These are phyloP conservation scores for Perizoma affinitatum DNA, from an alignment of 2,888 invertebrate species.

Conservation along the genomic window DNA sequence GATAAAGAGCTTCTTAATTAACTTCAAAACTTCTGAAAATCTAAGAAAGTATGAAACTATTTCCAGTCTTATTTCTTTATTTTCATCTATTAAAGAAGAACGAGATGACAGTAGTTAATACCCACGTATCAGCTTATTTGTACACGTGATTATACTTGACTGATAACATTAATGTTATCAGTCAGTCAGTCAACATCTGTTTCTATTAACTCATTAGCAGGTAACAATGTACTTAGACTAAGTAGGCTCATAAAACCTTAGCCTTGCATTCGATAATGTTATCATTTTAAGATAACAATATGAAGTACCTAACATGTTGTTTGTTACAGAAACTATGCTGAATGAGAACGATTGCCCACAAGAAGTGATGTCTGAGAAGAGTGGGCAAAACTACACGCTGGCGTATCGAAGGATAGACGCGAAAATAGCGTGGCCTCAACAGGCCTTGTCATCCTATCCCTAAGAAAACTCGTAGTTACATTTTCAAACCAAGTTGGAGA, in stretches of 20 bases:
- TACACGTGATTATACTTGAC: background rate
- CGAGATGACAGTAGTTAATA: too few relatives aligned
- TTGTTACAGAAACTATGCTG: slow-evolving; percentile 91
- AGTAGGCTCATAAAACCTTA: too few relatives aligned
- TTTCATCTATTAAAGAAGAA: too few relatives aligned
- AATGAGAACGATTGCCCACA: slow-evolving; percentile 96
- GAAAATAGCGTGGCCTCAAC: slow-evolving; percentile 97
- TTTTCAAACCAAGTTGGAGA: slow-evolving; percentile 10
- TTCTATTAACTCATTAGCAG: slow-evolving; percentile 1
- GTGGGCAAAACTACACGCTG: slow-evolving; percentile 93
- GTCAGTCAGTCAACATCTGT: too few relatives aligned
- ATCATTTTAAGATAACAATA: slow-evolving; percentile 14
- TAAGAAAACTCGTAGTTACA: slow-evolving; percentile 39
- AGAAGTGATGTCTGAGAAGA: slow-evolving; percentile 89
- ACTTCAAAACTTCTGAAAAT: too few relatives aligned
- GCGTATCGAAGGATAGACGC: slow-evolving; percentile 98
- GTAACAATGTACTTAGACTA: background rate
- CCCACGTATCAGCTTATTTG: too few relatives aligned
- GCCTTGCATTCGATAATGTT: background rate
- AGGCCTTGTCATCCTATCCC: slow-evolving; percentile 76
- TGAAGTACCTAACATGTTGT: too few relatives aligned
- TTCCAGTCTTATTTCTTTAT: too few relatives aligned
- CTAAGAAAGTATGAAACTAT: too few relatives aligned
- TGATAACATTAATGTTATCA: background rate
- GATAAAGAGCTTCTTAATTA: too few relatives aligned